Evolutionary conservation across 2,113 vertebrate species (phyloP), one percentile per base, ranked within the genome.

Genomic region (Leptobrachium ailaonicum): DNA sequence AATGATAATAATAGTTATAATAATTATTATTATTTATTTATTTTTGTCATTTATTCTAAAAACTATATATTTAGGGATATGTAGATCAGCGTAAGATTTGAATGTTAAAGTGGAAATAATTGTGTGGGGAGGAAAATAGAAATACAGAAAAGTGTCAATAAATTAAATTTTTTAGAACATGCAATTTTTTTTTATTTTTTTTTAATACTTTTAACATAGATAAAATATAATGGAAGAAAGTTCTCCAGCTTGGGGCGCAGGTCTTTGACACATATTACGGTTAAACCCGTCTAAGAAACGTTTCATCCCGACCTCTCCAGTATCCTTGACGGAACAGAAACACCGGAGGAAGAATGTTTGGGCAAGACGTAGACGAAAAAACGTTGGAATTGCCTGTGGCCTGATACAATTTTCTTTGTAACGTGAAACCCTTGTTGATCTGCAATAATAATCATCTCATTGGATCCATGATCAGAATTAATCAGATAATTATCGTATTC

Each of bases 341-440:
- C 4, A 50, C 47, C 47, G 8, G 8, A 50, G 20, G 47, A 4
- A 50, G 12, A 60, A 58, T 8, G 62, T 40, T 64, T 64, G 62
- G 62, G 40, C 62, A 40, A 64, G 9, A 7, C 20, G 40, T 32
- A 14, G 40, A 13, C 14, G 10, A 60, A 64, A 13, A 9, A 40
- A 60, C 3, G 4, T 1, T 32, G 62, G 9, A 64, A 64, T 60
- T 60, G 56, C 56, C 56, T 12, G 6, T 64, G 62, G 62, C 62
- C 20, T 40, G n/a, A 32, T 64, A 64, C 62, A 32, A 32, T 32
- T 64, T 13, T 64, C 62, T 64, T 64, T 64, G 62, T 64, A 64
- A 64, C 62, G 6, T 10, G 62, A 64, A 64, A 64, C 62, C 40
- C n/a, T 20, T 64, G 62, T 64, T 64, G 62, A 64, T 64, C 62